These are phyloP conservation scores for Tortricodes alternella DNA, from an alignment of 2,888 invertebrate genomes.

Conservation along the genomic window DNA sequence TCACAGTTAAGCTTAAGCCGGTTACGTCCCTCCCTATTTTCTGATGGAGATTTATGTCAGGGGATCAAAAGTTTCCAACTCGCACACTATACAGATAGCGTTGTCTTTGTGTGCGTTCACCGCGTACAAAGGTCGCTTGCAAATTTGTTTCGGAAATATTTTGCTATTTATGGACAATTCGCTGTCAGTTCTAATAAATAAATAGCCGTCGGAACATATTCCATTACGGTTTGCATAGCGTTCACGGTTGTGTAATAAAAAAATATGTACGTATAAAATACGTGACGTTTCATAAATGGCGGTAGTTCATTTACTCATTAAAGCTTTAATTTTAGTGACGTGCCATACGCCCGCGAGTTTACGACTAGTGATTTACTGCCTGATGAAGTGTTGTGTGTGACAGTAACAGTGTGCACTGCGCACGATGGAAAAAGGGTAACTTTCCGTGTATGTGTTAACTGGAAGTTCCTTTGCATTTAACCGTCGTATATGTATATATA, in stretches of 20 bases:
- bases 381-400: constrained; percentile 57
- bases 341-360: constrained; percentile 49
- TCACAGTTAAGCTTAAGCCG: constrained; percentile 82
- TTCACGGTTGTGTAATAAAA: constrained; percentile 57
- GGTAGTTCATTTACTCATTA: constrained; percentile 68
- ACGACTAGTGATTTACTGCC: constrained; percentile 53
- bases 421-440: neutral
- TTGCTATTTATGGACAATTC: constrained; percentile 57
- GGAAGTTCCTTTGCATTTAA: constrained; percentile 44
- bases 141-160: constrained; percentile 56
- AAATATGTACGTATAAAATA: constrained; percentile 50
- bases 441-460: constrained; percentile 36
- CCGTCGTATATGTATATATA: too few relatives aligned
- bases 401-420: constrained; percentile 37
- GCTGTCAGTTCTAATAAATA: constrained; percentile 64
- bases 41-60: constrained; percentile 82
- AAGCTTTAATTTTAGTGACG: constrained; percentile 68
- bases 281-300: constrained; percentile 56
- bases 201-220: constrained; percentile 48
- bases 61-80: constrained; percentile 80
- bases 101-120: constrained; percentile 47
- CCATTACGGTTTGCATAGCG: constrained; percentile 42
- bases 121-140: constrained; percentile 41
- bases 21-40: constrained; percentile 81
- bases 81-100: constrained; percentile 53